Conservation (phyloP, 2,113 vertebrate species). For the Onychostruthus taczanowskii region DNA sequence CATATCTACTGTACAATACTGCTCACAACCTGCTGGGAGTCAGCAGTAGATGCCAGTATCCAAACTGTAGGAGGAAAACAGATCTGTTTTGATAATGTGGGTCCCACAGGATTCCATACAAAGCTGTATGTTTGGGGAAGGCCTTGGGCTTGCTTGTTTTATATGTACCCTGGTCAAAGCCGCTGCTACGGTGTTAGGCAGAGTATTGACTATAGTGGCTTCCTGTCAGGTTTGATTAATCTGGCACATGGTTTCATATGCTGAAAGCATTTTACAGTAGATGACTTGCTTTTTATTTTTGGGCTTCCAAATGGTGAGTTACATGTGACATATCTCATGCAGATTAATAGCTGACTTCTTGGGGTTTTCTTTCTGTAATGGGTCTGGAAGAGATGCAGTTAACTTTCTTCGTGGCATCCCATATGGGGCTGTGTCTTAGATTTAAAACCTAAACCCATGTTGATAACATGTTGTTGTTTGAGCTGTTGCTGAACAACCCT, state of each 20-base stretch:
- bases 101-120: neutral
- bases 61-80: neutral
- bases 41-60: neutral
- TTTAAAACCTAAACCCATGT: neutral
- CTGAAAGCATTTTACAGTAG: neutral
- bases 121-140: neutral
- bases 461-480: neutral
- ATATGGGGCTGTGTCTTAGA: neutral
- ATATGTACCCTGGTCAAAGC: neutral
- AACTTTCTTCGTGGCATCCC: neutral
- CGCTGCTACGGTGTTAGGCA: neutral
- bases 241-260: neutral
- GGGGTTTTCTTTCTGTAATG: neutral
- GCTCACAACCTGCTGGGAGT: neutral
- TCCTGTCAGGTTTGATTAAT: neutral
- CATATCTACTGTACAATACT: conserved; percentile 32
- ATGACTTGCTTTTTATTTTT: neutral
- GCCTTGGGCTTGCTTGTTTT: neutral
- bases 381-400: neutral
- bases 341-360: neutral
- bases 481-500: neutral
- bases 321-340: neutral
- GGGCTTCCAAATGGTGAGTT: neutral
- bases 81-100: neutral
- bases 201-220: neutral